Evolutionary conservation across 2,888 invertebrate species (phyloP), one percentile per base, ranked within the genome.

Genomic region (Octodonta nipae): DNA sequence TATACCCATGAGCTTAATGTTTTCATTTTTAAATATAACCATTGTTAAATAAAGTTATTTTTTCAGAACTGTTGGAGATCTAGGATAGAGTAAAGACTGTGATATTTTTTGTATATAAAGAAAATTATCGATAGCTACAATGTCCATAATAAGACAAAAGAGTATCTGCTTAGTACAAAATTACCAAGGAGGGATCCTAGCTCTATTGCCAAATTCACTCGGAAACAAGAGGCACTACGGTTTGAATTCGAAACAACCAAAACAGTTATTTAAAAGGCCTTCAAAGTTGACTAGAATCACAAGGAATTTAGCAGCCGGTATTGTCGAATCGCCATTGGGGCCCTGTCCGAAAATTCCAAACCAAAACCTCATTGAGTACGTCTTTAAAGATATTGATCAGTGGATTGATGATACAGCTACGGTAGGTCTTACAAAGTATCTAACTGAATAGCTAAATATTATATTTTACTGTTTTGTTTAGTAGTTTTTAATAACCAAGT

Each of bases 321-420:
- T 66, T 4, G 40, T 69, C 3, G 60, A 56, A 37, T 69, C 69
- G 12, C 62, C 63, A 2, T 68, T 69, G 51, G 70, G 69, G 40
- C 64, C 68, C 42, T 32, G 41, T 4, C 64, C 69, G 14, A 58
- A 65, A 42, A 58, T 71, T 36, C 71, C 72, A 1, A 67, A 68
- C 28, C 65, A 68, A 51, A 66, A 70, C 30, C 52, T 78, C 34
- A 68, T 72, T 14, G 70, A 78, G 20, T 66, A 65, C 55, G 58
- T 78, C 34, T 78, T 72, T 61, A 61, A 65, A 39, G 65, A 71
- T 43, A 45, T 65, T 15, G 68, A 70, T 27, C 51, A 67, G 37
- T 73, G 71, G 68, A 58, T 67, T 6, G 61, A 67, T 12, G 69
- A 75, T 43, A 71, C 75, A 14, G 71, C 72, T 35, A 64, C 75